Evolutionary conservation across 2,888 invertebrate species (phyloP), one percentile per base, ranked within the genome.

Genomic region (Lathronympha strigana): DNA sequence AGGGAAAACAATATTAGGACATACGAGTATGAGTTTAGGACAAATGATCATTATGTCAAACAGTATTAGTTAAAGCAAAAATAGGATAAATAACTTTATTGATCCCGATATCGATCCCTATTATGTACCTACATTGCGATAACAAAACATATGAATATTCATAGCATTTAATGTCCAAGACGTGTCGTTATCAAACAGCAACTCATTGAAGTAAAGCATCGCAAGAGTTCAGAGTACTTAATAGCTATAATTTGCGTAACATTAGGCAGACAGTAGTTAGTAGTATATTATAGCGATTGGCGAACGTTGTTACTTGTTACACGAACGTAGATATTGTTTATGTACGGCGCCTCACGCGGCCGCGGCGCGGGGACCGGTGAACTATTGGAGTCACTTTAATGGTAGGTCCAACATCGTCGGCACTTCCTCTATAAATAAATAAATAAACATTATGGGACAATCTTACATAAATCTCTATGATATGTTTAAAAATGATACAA

Each of bases 151-250:
- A 19, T 38, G 25, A 11, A 6, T 38, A 54, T 45, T 13, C 11
- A 19, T 19, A 43, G 19, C 31, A 8, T 45, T 43, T 47, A 6
- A 43, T 45, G 43, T 31, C n/a, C 4, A 9, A 31, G 21, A 45
- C 45, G 43, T 45, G 55, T 17, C 28, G 40, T 28, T 57, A 57
- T 45, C 43, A 57, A 57, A 57, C 57, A 43, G 57, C 57, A 45
- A 21, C 45, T 57, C 57, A 57, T 57, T 15, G n/a, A 19, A 45
- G 21, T 45, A 45, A 57, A 57, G 17, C 19, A 45, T 45, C 5
- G 28, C 25, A 25, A 23, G n/a, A 2, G 17, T 4, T 40, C 54
- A 25, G 11, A 51, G 57, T 31, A n/a, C n/a, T n/a, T n/a, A 57
- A 57, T 57, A 45, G 17, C 57, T 31, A 57, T 57, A 43, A 57